Conservation (phyloP, 2,797 vertebrate genomes). For the Erpetoichthys calabaricus region DNA sequence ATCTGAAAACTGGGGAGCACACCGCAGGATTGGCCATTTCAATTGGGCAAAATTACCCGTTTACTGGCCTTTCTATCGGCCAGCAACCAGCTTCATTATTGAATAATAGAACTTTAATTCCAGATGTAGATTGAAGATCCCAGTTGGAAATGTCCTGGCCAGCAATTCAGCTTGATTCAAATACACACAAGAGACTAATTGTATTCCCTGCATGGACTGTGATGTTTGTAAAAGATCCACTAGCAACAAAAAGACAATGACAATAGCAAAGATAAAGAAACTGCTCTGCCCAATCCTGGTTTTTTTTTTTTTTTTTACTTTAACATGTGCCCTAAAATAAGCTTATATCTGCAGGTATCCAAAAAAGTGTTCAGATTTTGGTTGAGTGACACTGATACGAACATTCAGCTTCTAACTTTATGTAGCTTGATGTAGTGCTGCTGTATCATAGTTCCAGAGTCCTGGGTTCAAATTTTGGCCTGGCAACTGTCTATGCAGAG, state of each 20-base stretch:
- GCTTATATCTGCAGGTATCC: background rate
- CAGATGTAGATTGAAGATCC: background rate
- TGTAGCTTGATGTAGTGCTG: too few species aligned
- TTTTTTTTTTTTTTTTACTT: background rate
- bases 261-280: too few species aligned
- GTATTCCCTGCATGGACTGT: background rate
- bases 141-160: background rate
- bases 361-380: too few species aligned
- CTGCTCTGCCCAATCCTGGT: background rate
- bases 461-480: too few species aligned
- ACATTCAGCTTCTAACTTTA: too few species aligned
- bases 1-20: background rate
- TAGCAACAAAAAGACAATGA: background rate
- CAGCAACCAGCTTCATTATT: background rate
- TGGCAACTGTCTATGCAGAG: too few species aligned
- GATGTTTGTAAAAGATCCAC: conserved; percentile 3
- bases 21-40: conserved; percentile 1
- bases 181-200: conserved; percentile 3
- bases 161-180: conserved; percentile 1
- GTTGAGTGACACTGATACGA: too few species aligned
- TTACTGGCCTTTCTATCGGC: background rate
- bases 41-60: background rate
- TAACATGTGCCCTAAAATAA: conserved; percentile 9
- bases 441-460: too few species aligned
- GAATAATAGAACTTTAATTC: background rate